phyloP scores from a whole-genome alignment of 1,140 invertebrate species.

The Caenorhabditis briggsae region DNA sequence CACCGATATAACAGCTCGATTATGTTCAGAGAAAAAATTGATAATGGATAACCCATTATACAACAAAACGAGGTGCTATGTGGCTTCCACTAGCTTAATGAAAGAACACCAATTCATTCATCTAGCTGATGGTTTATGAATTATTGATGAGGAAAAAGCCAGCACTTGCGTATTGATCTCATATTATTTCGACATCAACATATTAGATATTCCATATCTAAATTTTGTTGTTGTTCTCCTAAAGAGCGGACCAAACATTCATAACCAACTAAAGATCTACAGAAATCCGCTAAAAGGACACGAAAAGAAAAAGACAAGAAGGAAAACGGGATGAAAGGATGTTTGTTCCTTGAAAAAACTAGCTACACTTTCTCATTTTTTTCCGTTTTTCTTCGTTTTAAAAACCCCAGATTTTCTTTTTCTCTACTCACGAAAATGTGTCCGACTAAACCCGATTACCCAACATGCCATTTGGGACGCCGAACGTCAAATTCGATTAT shows the following conservation, averaged over 20 bases:
- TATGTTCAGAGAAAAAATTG: no score
- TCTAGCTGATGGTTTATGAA: no score
- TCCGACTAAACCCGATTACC: constrained; percentile 29
- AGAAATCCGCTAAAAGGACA: background rate
- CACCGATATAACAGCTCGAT: no score
- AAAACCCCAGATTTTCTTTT: background rate
- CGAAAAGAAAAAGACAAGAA: background rate
- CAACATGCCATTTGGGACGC: constrained; percentile 42
- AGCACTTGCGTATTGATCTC: no score
- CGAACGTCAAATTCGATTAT: constrained; percentile 52
- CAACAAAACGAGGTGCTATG: no score
- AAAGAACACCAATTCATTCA: no score
- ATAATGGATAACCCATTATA: no score
- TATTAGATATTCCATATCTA: background rate
- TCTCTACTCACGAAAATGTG: background rate
- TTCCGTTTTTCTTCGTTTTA: background rate
- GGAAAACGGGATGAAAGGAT: background rate
- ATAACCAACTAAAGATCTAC: constrained; percentile 15
- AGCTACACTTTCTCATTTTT: background rate
- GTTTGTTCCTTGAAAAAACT: background rate
- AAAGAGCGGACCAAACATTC: constrained; percentile 13
- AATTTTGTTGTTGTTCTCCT: background rate
- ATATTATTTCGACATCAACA: background rate
- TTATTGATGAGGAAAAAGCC: no score
- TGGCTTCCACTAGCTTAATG: no score